Percentiles rank a stretch among this genome's conserved stretches.
phyloP scores from a whole-genome alignment of 53 echinoderm and acorn worm genomes.

The Glandiceps talaboti region DNA sequence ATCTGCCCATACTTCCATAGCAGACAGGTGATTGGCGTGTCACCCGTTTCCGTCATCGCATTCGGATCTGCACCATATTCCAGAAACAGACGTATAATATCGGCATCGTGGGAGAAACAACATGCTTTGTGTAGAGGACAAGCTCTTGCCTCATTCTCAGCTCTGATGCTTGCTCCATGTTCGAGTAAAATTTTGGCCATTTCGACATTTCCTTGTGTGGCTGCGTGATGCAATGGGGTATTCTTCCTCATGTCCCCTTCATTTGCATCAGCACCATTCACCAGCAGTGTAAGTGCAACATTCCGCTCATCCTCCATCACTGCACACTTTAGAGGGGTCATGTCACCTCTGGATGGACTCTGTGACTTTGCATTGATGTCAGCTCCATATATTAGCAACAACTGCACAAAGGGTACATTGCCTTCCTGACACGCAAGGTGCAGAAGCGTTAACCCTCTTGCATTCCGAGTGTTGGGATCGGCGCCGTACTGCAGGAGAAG shows the following conservation, averaged over 20 bases:
- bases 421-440: constrained; percentile 56
- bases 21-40: constrained; percentile 44
- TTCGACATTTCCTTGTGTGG: constrained; percentile 44
- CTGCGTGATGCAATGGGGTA: constrained; percentile 67
- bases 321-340: constrained; percentile 21
- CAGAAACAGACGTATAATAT: constrained; percentile 32
- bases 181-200: constrained; percentile 51
- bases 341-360: background rate
- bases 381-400: constrained; percentile 47
- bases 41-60: constrained; percentile 26
- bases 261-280: constrained; percentile 60
- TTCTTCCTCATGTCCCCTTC: constrained; percentile 53
- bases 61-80: constrained; percentile 43
- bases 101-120: constrained; percentile 18
- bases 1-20: constrained; percentile 4
- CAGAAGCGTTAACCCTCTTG: constrained; percentile 51
- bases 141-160: constrained; percentile 41
- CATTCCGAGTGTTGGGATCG: constrained; percentile 44
- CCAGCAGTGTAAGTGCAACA: constrained; percentile 44
- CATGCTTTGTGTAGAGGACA: constrained; percentile 81
- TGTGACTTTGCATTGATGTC: constrained; percentile 33
- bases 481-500: constrained; percentile 67
- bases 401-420: constrained; percentile 47
- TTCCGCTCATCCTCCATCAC: constrained; percentile 39
- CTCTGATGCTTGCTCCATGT: constrained; percentile 44